Conservation (phyloP, 2,888 invertebrate genomes). For the Theretra japonica region DNA sequence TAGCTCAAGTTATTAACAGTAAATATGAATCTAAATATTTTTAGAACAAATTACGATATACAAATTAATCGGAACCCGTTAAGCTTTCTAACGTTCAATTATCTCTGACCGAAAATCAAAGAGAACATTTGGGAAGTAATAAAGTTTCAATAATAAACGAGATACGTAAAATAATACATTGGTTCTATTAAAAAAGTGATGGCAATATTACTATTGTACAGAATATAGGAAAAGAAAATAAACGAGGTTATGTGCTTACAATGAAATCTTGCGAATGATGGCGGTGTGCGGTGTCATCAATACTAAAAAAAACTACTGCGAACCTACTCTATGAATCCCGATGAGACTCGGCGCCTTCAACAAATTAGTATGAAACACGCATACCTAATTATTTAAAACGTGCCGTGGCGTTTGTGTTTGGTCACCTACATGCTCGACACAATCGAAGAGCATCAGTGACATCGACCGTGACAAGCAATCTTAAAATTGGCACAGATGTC, state of each 20-base stretch:
- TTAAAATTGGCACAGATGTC: conserved; percentile 18
- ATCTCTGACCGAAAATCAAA: not conserved
- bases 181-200: not conserved
- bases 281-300: conserved; percentile 30
- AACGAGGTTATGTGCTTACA: conserved; percentile 1
- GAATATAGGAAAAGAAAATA: not conserved
- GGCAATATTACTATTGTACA: too few species aligned
- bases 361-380: conserved; percentile 60
- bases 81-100: not conserved
- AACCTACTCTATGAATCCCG: conserved; percentile 62
- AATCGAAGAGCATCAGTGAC: conserved; percentile 34
- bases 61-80: not conserved
- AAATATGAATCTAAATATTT: conserved; percentile 9
- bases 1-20: conserved; percentile 30
- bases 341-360: conserved; percentile 71
- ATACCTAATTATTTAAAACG: conserved; percentile 68
- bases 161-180: not conserved
- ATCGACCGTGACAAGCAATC: conserved; percentile 17
- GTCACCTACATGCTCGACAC: conserved; percentile 36
- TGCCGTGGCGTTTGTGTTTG: conserved; percentile 39
- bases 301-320: conserved; percentile 40
- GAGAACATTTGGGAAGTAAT: not conserved
- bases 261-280: conserved; percentile 17
- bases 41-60: not conserved
- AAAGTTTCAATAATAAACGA: not conserved